Percentiles rank a stretch among this genome's conserved stretches.
These are phyloP conservation scores for Heteromurus nitidus DNA, from an alignment of 2,888 invertebrate species.

Conservation along the genomic window DNA sequence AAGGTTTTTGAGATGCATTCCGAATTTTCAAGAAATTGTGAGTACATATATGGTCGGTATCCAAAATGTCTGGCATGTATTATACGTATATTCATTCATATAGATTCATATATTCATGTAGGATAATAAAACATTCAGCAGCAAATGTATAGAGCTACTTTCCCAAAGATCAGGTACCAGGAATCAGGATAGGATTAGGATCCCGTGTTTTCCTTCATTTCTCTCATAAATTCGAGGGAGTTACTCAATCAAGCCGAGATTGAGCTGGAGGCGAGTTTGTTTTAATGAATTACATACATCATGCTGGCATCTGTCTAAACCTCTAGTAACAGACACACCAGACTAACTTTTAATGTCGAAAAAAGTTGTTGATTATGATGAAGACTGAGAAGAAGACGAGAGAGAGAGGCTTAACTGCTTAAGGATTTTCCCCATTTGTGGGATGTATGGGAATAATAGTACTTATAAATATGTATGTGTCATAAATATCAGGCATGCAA, in stretches of 20 bases:
- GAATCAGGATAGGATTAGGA: neutral
- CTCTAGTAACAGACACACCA: no score
- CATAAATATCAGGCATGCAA: no score
- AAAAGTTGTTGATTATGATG: neutral
- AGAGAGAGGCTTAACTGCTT: neutral
- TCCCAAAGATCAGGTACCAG: neutral
- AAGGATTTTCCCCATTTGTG: slow-evolving; percentile 28
- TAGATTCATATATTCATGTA: no score
- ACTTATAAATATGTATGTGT: neutral
- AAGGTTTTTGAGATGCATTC: no score
- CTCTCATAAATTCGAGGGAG: slow-evolving; percentile 25
- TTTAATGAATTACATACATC: slow-evolving; percentile 41
- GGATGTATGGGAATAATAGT: no score
- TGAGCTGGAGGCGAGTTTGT: slow-evolving; percentile 32
- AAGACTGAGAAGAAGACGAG: slow-evolving; percentile 1
- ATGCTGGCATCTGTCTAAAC: slow-evolving; percentile 15
- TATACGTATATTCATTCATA: no score
- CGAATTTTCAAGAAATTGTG: no score
- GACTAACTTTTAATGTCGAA: no score
- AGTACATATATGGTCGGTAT: no score
- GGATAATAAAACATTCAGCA: no score
- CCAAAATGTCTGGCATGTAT: no score
- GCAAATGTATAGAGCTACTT: no score
- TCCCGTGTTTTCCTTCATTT: neutral
- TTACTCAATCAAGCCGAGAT: slow-evolving; percentile 53